A percentile compares a stretch with the other conserved stretches of the same genome.
phyloP scores from a whole-genome alignment of 2,797 vertebrate genomes.

The Anguilla marmorata region DNA sequence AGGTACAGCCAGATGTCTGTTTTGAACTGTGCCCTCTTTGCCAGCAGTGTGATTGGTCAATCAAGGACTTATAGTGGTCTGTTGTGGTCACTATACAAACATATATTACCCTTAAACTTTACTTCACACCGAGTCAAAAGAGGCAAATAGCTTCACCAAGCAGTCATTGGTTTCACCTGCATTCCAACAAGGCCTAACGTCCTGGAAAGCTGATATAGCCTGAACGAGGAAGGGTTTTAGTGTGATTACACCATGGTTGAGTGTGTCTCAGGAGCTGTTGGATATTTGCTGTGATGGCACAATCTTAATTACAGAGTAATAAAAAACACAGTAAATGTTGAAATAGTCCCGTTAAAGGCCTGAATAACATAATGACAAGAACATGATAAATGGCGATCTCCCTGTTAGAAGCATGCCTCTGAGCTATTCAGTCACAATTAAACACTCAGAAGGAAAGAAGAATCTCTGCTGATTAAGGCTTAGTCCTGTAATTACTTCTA shows the following conservation, averaged over 20 bases:
- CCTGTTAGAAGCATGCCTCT: constrained; percentile 16
- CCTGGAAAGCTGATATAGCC: background rate
- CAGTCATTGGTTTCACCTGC: background rate
- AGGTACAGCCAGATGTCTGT: background rate
- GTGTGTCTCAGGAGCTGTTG: constrained; percentile 7
- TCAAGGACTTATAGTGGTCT: background rate
- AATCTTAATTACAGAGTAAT: constrained; percentile 12
- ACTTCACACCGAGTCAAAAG: background rate
- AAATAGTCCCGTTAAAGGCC: background rate
- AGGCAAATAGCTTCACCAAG: background rate
- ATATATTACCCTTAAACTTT: background rate
- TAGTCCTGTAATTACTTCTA: background rate
- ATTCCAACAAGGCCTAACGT: background rate
- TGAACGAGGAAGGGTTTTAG: background rate
- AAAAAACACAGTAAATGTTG: constrained; percentile 8
- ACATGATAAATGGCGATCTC: constrained; percentile 6
- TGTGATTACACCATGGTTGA: constrained; percentile 16
- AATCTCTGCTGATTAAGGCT: constrained; percentile 5
- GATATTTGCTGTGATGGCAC: constrained; percentile 8
- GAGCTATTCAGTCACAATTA: constrained; percentile 14
- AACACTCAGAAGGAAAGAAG: constrained; percentile 1
- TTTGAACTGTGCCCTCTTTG: background rate
- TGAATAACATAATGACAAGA: constrained; percentile 13
- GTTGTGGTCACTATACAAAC: background rate
- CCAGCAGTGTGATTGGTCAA: background rate